Evolutionary conservation across 1,140 invertebrate species (phyloP), one percentile per base, ranked within the genome.

Genomic region (Cydia fagiglandana): DNA sequence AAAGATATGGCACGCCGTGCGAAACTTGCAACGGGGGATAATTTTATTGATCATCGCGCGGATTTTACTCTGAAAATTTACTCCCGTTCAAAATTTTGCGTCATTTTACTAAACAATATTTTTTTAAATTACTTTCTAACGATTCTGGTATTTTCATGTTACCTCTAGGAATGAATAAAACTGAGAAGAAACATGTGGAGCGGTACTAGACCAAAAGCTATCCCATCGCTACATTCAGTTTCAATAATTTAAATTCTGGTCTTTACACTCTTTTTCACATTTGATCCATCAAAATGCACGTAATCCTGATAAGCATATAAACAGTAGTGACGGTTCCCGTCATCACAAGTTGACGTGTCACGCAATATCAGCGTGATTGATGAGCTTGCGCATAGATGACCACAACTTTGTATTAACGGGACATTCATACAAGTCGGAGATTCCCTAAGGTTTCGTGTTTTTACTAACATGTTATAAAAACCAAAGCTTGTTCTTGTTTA

Each of bases 291-390:
- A 73, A 41, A 50, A 73, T 64, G 68, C 64, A 12, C 47, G 73
- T 78, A 82, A 82, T 80, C 77, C 76, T 68, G 78, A 87, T 81
- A 80, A 84, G 78, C 77, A 84, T 78, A 81, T 84, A 82, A 85
- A 85, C 83, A 83, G 80, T 80, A 79, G 56, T 75, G 73, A 78
- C 76, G 73, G 75, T 79, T 77, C 34, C 47, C 77, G 79, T 70
- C 66, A 75, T 79, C 80, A 79, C 82, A 82, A 86, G 81, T 85
- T 86, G 83, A 87, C 86, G 85, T 83, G 85, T 88, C 84, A 89
- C 86, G 84, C 84, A 87, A 88, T 88, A 91, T 87, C 83, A 80
- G 75, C 82, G 86, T 91, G 88, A 91, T 91, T 89, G 86, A 91
- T 89, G 89, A 86, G 79, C 76, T 78, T 81, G n/a, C 73, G 80